Conservation (phyloP, 1,140 invertebrate genomes). For the Camponotus pennsylvanicus region DNA sequence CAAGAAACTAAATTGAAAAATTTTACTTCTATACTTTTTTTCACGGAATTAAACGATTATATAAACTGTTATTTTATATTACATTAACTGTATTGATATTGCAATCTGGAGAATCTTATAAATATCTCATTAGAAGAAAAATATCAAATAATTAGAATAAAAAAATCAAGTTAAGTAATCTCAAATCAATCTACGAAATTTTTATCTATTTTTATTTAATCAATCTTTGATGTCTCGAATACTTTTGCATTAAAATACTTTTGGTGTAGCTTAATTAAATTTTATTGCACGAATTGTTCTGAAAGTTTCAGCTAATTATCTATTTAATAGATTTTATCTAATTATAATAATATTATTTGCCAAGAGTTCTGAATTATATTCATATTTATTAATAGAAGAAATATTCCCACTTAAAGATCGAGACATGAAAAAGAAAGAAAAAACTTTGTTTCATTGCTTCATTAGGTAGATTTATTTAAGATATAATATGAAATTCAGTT, state of each 20-base stretch:
- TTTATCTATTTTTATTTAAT: conserved; percentile 9
- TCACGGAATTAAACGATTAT: background rate
- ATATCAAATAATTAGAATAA: background rate
- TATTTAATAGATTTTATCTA: conserved; percentile 24
- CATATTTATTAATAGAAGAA: background rate
- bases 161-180: background rate
- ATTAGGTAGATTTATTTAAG: background rate
- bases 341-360: conserved; percentile 35
- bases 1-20: background rate
- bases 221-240: background rate
- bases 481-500: background rate
- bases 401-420: background rate
- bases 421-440: background rate
- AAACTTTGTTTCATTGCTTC: background rate
- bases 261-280: conserved; percentile 41
- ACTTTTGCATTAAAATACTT: conserved; percentile 7
- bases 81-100: conserved; percentile 1
- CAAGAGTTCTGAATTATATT: background rate
- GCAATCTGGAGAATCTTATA: background rate
- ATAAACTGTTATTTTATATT: background rate
- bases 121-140: too few species aligned
- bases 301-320: conserved; percentile 33
- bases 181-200: background rate
- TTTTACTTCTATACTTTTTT: background rate
- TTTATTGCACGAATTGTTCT: background rate